These are phyloP conservation scores for Tinea semifulvella DNA, from an alignment of 2,888 invertebrate genomes.

Conservation along the genomic window DNA sequence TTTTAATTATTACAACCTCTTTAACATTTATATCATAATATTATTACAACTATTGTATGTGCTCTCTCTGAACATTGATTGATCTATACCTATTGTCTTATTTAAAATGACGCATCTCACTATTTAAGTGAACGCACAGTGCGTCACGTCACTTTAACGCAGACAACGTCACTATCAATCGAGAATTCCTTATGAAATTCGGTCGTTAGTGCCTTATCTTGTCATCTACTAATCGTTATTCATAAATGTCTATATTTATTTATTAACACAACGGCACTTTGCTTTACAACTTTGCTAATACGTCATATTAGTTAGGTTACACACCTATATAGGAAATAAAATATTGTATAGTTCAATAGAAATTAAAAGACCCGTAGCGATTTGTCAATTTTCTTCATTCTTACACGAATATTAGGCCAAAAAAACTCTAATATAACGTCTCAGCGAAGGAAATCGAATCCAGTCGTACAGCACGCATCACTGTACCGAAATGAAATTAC, in stretches of 20 bases:
- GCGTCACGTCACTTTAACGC: neutral
- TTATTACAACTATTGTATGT: conserved; percentile 38
- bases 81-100: neutral
- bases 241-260: neutral
- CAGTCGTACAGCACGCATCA: neutral
- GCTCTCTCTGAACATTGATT: conserved; percentile 35
- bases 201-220: neutral
- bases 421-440: neutral
- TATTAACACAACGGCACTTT: too few species aligned
- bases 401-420: conserved; percentile 3
- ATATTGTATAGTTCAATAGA: neutral
- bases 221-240: neutral
- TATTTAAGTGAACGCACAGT: neutral
- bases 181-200: neutral
- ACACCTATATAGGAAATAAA: neutral
- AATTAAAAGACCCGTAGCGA: neutral
- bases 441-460: neutral
- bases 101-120: neutral
- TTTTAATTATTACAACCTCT: conserved; percentile 56
- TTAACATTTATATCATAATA: conserved; percentile 50
- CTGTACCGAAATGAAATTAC: too few species aligned
- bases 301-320: neutral
- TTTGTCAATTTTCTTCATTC: too few species aligned
- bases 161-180: neutral
- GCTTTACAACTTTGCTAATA: neutral